A percentile compares a stretch with the other conserved stretches of the same genome.
Conservation (phyloP, 2,888 invertebrate species). For the Lycophotia porphyrea region DNA sequence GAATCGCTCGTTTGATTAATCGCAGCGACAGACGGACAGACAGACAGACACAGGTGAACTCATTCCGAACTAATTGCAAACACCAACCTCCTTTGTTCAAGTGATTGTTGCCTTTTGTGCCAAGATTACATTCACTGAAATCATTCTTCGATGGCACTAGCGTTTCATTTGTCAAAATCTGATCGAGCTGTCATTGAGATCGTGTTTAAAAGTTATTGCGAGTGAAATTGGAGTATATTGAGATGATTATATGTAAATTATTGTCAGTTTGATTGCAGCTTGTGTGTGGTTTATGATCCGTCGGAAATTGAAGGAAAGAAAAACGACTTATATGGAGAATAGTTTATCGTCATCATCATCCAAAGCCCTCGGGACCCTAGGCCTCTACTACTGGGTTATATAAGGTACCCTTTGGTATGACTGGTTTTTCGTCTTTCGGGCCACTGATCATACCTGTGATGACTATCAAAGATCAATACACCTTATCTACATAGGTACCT, state of each 20-base stretch:
- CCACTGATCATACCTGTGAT: too few species aligned
- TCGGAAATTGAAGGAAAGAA: background rate
- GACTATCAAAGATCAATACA: too few species aligned
- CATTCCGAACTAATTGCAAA: conserved; percentile 68
- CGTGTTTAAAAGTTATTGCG: conserved; percentile 42
- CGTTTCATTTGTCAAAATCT: conserved; percentile 71
- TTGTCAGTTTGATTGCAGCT: conserved; percentile 29
- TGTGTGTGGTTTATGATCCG: conserved; percentile 1
- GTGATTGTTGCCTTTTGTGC: conserved; percentile 74
- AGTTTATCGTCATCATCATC: too few species aligned
- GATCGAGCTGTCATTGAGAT: conserved; percentile 56
- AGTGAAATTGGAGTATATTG: conserved; percentile 53
- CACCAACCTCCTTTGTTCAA: conserved; percentile 68
- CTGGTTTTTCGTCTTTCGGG: too few species aligned
- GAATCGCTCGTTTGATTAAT: conserved; percentile 65
- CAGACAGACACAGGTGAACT: conserved; percentile 66
- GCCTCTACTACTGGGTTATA: too few species aligned
- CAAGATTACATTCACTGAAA: conserved; percentile 62
- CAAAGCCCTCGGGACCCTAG: too few species aligned
- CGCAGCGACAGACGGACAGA: conserved; percentile 48
- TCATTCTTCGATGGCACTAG: conserved; percentile 51
- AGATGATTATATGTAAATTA: conserved; percentile 42
- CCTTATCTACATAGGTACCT: background rate
- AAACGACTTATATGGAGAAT: background rate
- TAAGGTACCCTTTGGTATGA: too few species aligned